Percentiles rank a stretch among this genome's conserved stretches.
Evolutionary conservation across 2,113 vertebrate genomes (phyloP).

Genomic region (Cathartes aura): DNA sequence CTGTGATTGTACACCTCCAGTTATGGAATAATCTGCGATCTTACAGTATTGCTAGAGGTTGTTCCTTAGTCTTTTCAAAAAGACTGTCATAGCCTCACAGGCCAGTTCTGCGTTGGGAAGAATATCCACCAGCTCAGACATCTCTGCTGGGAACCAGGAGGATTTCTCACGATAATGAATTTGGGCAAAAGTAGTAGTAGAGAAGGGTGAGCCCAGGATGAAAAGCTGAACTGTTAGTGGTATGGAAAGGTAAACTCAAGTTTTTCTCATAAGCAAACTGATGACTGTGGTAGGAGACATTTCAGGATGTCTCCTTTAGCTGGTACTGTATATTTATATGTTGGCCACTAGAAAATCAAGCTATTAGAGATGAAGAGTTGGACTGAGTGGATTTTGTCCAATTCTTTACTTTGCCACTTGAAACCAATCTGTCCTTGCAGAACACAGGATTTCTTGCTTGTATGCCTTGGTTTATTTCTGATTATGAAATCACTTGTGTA

Average conservation of each 20-base stretch:
- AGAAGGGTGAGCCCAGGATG: neutral
- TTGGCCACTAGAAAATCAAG: neutral
- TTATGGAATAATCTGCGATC: neutral
- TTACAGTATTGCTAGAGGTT: neutral
- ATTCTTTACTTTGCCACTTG: neutral
- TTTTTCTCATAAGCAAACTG: neutral
- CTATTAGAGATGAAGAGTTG: neutral
- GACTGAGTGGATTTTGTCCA: neutral
- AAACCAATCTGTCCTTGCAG: fast-evolving
- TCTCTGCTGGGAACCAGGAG: neutral
- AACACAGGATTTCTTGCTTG: neutral
- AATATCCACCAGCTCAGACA: neutral
- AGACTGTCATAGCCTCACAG: neutral
- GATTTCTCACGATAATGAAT: neutral
- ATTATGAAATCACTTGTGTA: neutral
- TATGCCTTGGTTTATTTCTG: neutral
- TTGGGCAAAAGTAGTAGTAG: neutral
- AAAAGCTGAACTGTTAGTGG: neutral
- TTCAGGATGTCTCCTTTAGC: neutral
- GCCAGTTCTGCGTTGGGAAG: neutral
- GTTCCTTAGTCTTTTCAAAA: neutral
- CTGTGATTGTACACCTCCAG: neutral
- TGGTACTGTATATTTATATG: neutral
- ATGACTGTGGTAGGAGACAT: neutral
- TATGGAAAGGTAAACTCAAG: neutral